Evolutionary conservation across 37 sponge, comb jelly and placozoan species (phyloP), one percentile per base, ranked within the genome.

Genomic region (Hormiphora californensis): DNA sequence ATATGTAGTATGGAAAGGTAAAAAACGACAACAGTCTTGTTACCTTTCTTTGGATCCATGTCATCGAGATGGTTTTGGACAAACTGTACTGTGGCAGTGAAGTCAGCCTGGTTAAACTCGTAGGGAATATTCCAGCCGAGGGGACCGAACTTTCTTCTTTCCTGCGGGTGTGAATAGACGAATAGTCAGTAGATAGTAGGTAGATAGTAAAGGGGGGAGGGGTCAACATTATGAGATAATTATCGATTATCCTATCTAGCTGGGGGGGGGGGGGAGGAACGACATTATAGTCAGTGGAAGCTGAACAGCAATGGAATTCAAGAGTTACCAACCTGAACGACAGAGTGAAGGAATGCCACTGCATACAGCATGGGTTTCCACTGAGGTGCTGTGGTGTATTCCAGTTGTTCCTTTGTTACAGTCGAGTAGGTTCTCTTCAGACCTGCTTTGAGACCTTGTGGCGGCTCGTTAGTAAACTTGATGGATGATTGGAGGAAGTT

Each of bases 381-480:
- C 86, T 86, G 59, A 28, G 86, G 86, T 22, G 61, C 61, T 54
- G 32, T 54, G 32, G 55, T 39, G 49, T 54, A 40, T 40, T 86
- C 86, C 38, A 86, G 53, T 23, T 54, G 55, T 54, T 86, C 86
- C 55, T 86, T 54, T 43, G 81, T 73, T 4, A 73, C 81, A 27
- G 91, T 87, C 30, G 91, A 92, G 89, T 91, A 98, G 62, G 99
- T 94, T 28, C 95, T 90, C 85, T 94, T 95, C 54, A 98, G 86
- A 2, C 99, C 99, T 23, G 99, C 99, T 86, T 91, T 95, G 69
- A 98, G 89, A 22, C 99, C 99, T 73, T 95, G 94, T 7, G 99
- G 99, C 0, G 99, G 99, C 89, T 95, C 99, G 89, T 92, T 94
- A 25, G 95, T 95, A 89, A 91, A 98, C 91, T 95, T 95, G 89